A percentile compares a stretch with the other conserved stretches of the same genome.
phyloP scores from a whole-genome alignment of 2,113 vertebrate genomes.

The Menidia beryllina region DNA sequence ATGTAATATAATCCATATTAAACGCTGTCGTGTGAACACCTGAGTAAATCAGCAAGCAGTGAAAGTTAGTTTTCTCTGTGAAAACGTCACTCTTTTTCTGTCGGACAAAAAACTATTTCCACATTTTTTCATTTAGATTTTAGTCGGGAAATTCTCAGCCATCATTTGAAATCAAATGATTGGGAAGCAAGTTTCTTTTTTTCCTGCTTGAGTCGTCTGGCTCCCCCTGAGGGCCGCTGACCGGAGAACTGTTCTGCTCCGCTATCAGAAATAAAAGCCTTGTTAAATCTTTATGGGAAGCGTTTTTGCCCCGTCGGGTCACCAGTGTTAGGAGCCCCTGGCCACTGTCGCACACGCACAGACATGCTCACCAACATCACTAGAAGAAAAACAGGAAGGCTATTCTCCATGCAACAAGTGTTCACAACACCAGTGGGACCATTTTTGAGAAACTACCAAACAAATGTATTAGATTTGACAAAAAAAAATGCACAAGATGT shows the following conservation, averaged over 20 bases:
- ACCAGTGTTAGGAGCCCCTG: background rate
- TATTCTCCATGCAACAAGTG: constrained; percentile 84
- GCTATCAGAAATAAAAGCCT: background rate
- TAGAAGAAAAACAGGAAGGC: constrained; percentile 72
- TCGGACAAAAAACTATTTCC: too few relatives aligned
- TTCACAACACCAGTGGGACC: constrained; percentile 80
- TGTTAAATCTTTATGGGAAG: background rate
- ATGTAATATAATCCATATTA: too few relatives aligned
- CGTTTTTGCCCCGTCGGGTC: background rate
- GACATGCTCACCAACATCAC: constrained; percentile 80
- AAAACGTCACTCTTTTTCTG: too few relatives aligned
- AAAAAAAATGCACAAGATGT: constrained; percentile 49
- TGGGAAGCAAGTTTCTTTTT: background rate
- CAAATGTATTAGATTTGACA: constrained; percentile 53
- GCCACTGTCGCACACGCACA: constrained; percentile 41
- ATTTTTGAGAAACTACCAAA: constrained; percentile 67
- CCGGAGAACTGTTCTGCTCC: constrained; percentile 16
- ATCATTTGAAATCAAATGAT: too few relatives aligned
- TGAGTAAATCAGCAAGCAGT: too few relatives aligned
- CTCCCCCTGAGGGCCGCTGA: too few relatives aligned
- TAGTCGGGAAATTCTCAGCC: background rate
- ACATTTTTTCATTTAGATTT: too few relatives aligned
- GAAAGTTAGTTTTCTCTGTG: too few relatives aligned
- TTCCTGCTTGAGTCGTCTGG: too few relatives aligned
- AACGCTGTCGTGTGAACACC: too few relatives aligned